Conservation (phyloP, 2,113 vertebrate species). For the Diphyllodes magnificus region DNA sequence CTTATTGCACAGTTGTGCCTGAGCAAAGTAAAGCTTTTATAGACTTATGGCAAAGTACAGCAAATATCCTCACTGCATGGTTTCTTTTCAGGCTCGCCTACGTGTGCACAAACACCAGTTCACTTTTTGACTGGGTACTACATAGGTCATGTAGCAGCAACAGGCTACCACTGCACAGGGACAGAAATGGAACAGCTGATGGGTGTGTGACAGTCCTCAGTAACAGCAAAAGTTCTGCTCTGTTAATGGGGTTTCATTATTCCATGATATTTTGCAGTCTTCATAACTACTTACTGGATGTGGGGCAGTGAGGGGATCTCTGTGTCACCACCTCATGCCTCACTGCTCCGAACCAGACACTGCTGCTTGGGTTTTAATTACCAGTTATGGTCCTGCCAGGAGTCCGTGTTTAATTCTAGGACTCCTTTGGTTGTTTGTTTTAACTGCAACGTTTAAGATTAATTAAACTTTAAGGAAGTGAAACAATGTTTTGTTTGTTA, state of each 20-base stretch:
- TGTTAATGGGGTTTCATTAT: neutral
- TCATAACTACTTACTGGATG: neutral
- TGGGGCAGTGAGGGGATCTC: neutral
- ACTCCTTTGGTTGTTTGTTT: neutral
- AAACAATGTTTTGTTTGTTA: slow-evolving; percentile 47
- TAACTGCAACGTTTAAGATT: neutral
- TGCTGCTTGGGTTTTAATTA: slow-evolving; percentile 30
- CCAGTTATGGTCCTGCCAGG: neutral
- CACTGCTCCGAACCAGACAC: neutral
- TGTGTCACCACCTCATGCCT: neutral
- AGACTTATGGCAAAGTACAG: neutral
- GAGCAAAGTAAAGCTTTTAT: slow-evolving; percentile 33
- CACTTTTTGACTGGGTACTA: neutral
- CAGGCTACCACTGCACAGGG: neutral
- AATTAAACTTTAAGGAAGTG: slow-evolving; percentile 43
- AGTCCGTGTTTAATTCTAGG: slow-evolving; percentile 36
- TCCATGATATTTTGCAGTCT: neutral
- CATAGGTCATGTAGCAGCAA: neutral
- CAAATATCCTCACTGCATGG: neutral
- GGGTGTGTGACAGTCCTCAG: neutral
- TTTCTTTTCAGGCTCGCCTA: neutral
- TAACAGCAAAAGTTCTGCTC: neutral
- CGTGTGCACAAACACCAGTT: neutral
- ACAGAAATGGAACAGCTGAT: neutral
- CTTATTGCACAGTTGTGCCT: neutral